phyloP scores from a whole-genome alignment of 2,888 invertebrate genomes.

The Tenthredo notha region DNA sequence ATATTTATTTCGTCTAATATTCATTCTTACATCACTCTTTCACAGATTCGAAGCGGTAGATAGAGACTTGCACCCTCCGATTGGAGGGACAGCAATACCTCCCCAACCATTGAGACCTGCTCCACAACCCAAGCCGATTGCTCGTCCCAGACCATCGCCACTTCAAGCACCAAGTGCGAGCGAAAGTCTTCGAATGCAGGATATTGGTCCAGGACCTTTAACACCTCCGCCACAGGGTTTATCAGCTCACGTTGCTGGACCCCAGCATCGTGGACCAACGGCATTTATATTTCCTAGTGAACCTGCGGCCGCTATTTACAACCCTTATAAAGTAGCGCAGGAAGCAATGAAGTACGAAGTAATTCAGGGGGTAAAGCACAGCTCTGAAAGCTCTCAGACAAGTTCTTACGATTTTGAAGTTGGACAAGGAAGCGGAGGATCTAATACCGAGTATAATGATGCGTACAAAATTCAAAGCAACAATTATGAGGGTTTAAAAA shows the following conservation, averaged over 20 bases:
- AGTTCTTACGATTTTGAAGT: background rate
- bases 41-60: slow-evolving; percentile 75
- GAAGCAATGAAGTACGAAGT: slow-evolving; percentile 13
- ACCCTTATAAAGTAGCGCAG: slow-evolving; percentile 13
- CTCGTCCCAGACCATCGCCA: slow-evolving; percentile 74
- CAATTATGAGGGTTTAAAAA: slow-evolving; percentile 38
- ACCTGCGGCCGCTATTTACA: slow-evolving; percentile 18
- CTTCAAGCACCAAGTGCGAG: slow-evolving; percentile 68
- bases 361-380: slow-evolving; percentile 13
- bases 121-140: slow-evolving; percentile 76
- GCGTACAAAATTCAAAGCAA: slow-evolving; percentile 16
- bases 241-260: slow-evolving; percentile 4
- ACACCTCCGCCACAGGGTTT: slow-evolving; percentile 70
- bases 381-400: slow-evolving; percentile 29
- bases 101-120: slow-evolving; percentile 85
- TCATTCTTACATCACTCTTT: background rate
- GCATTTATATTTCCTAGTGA: slow-evolving; percentile 45
- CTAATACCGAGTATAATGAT: background rate
- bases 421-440: background rate
- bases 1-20: background rate
- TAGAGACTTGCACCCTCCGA: slow-evolving; percentile 74
- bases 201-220: slow-evolving; percentile 70
- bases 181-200: slow-evolving; percentile 71
- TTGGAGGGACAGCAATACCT: slow-evolving; percentile 79
- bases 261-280: slow-evolving; percentile 34